Evolutionary conservation across 2,797 vertebrate genomes (phyloP), one percentile per base, ranked within the genome.

Genomic region (Rhynchotus rufescens): DNA sequence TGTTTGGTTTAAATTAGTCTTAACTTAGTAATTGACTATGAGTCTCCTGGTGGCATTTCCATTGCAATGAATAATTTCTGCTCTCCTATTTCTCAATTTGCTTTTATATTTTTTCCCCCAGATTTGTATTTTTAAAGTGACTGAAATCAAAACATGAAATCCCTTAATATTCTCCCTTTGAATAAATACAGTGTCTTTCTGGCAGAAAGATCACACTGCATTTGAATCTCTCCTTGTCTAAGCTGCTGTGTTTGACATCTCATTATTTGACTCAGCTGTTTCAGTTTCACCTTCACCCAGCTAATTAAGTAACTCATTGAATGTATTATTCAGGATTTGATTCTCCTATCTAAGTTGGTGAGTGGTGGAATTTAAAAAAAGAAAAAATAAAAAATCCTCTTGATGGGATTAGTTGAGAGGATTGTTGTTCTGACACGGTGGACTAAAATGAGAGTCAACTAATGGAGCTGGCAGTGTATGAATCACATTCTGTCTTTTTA

Each of bases 261-360:
- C 95, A 96, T 97, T 97, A 96, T 97, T 96, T 96, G 92, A 95
- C 93, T 96, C 94, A 83, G 96, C 94, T 96, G 94, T 96, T 97
- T 90, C 96, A 80, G 95, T 88, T 86, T 97, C 96, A 97, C 97
- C 96, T 98, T 97, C 97, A 96, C 96, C 95, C 92, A 91, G 88
- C 96, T 97, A 97, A 98, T 98, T 97, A 97, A 97, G 89, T 71
- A 93, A 94, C 97, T 96, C 96, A 90, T 93, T 94, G 97, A 94
- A 97, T 96, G 89, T 84, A 96, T 98, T 96, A 97, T 96, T 96
- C 95, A 95, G 77, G 76, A 81, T 95, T 94, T 93, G 96, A 96
- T 95, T 96, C 78, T 88, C 89, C 91, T 84, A 12, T 92, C 82
- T 59, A 15, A 90, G 94, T 92, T 4, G 4, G 76, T 92, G 91